Evolutionary conservation across 2,113 vertebrate genomes (phyloP), one percentile per base, ranked within the genome.

Genomic region (Hippolais icterina): DNA sequence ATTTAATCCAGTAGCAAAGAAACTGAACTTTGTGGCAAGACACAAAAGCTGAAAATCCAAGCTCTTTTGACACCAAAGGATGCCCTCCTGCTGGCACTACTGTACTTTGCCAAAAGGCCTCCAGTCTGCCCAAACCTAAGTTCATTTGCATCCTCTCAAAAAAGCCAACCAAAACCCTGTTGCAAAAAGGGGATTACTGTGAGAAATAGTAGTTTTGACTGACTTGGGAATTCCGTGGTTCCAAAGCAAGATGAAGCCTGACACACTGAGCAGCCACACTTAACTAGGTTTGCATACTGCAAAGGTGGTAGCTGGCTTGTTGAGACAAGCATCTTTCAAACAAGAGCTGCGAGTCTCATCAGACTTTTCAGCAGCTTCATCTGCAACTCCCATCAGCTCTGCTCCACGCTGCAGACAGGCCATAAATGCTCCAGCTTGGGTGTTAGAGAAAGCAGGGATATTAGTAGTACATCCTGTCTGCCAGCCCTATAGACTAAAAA

Each of bases 221-320:
- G 69, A 92, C 35, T 83, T 33, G 61, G 85, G 86, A 90, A 92
- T 78, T 93, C 82, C 89, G 60, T 68, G 14, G 15, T 71, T 82
- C 86, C 1, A 4, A 81, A 90, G 84, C 74, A 76, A 79, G 74
- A 89, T 20, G 29, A 93, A 86, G 90, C 60, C 80, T 89, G 82
- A 93, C 79, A 89, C 5, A 12, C 28, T 6, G 35, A 80, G 68
- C 7, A 94, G 87, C 89, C 83, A 89, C 60, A 77, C 80, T 64
- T 68, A 93, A 78, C 76, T 53, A 63, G 64, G 92, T 83, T 86
- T 95, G 88, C 35, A 8, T 83, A 83, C 71, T 93, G 87, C 85
- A 95, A 85, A 90, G 75, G 87, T 86, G 85, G 93, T 29, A 92
- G 91, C 16, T 46, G 74, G 90, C 96, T 92, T 96, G 96, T 96